Evolutionary conservation across 2,797 vertebrate genomes (phyloP).

Genomic region (Mus minutoides): DNA sequence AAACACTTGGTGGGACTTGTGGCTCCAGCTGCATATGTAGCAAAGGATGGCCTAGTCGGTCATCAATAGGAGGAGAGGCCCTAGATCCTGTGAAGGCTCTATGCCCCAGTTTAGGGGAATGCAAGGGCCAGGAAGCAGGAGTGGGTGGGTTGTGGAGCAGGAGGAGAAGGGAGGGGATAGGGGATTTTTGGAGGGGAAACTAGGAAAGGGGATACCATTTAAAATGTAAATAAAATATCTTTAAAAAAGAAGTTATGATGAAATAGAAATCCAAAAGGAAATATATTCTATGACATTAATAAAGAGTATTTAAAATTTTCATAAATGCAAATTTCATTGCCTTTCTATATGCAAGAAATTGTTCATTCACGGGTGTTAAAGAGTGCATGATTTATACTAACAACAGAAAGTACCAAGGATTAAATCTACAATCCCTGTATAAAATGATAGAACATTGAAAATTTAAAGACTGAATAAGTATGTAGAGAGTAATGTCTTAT

Average conservation of each 20-base stretch:
- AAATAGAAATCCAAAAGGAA: conserved; percentile 15
- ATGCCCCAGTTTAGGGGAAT: no score
- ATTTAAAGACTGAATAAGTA: background rate
- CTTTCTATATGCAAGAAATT: background rate
- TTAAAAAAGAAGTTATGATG: background rate
- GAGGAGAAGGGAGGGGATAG: no score
- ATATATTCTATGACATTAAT: background rate
- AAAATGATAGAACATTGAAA: conserved; percentile 15
- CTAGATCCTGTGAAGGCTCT: no score
- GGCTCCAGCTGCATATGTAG: no score
- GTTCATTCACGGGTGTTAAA: background rate
- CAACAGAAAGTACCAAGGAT: background rate
- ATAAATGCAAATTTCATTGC: background rate
- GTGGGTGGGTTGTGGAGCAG: no score
- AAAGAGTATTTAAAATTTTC: background rate
- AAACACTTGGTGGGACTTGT: no score
- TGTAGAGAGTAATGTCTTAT: background rate
- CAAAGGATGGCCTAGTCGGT: no score
- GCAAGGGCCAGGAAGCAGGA: no score
- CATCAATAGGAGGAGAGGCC: no score
- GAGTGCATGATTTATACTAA: background rate
- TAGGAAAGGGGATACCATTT: no score
- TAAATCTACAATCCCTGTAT: background rate
- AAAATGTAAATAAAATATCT: no score
- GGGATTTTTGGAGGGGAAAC: no score